A percentile compares a stretch with the other conserved stretches of the same genome.
Evolutionary conservation across 2,797 vertebrate genomes (phyloP).

Genomic region (Alca torda): DNA sequence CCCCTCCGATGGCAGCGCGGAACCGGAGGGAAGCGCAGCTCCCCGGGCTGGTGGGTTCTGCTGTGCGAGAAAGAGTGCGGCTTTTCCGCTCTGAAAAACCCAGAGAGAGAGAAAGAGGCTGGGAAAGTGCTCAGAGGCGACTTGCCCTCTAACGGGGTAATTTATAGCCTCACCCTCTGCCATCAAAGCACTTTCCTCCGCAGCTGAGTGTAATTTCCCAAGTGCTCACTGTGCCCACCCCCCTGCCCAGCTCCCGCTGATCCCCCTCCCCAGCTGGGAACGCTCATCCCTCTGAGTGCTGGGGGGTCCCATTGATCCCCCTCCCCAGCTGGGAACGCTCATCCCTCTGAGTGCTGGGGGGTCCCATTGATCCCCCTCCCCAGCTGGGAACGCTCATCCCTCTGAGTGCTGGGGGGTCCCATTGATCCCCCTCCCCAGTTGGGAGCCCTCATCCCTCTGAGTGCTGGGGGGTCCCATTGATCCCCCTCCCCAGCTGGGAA

Average conservation of each 20-base stretch:
- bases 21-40: accelerated
- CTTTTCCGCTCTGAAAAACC: not conserved
- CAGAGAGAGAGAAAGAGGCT: not conserved
- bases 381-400: too few species aligned
- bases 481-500: not conserved
- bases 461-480: too few species aligned
- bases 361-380: too few species aligned
- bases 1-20: accelerated
- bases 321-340: not conserved
- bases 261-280: not conserved
- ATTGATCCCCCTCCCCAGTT: too few species aligned
- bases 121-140: accelerated
- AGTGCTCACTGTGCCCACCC: accelerated
- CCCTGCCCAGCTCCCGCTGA: not conserved
- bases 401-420: too few species aligned
- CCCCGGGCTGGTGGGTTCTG: accelerated
- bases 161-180: not conserved
- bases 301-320: too few species aligned
- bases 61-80: not conserved
- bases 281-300: not conserved
- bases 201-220: not conserved
- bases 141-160: accelerated
- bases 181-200: not conserved
- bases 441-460: too few species aligned
- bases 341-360: not conserved